Base-by-base conservation (phyloP, 2,888 invertebrate species). In the Cylindroiulus punctatus region DNA sequence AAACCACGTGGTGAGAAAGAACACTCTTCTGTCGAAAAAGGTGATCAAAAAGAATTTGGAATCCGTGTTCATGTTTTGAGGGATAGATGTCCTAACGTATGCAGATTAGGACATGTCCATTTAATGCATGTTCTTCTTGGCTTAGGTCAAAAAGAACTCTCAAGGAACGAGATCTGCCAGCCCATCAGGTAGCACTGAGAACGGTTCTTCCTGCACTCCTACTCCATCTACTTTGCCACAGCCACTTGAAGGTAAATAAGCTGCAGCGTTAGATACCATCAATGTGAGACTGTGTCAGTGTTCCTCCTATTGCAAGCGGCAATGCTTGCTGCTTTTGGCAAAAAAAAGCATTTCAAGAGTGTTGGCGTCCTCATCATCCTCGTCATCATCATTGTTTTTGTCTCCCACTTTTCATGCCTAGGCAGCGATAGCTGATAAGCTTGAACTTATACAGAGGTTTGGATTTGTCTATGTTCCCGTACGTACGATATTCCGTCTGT, bases 131-230 rank as follows among this genome's bases (percentile, higher is more conserved):
- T 86, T 83, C 1, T 44, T 14, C 26, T 82, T 86, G 44, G 26
- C 26, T 40, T 82, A 86, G 86, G 44, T 52, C 5, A 82, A 32
- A 47, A 44, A 42, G 26, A 52, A 47, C 26, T 42, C 44, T 30
- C 40, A 82, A 22, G 86, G 42, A 10, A 82, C 82, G 0, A 57
- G 86, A 82, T 86, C 86, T 30, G 82, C 47, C 26, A 86, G 86
- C 30, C 86, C 86, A 8, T 81, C 82, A 14, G 86, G 86, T 3
- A 86, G 86, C 44, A 86, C 86, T 22, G 86, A 76, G 26, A 86
- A 86, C 12, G 86, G 86, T 47, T 86, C 82, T 19, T n/a, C 40
- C 14, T 19, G 57, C n/a, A 81, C 52, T 19, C 52, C 86, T 17
- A 40, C 81, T 8, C 57, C 81, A n/a, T n/a, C 85, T 17, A 19